These are phyloP conservation scores for Condylostylus longicornis DNA, from an alignment of 1,140 invertebrate species.

Conservation along the genomic window DNA sequence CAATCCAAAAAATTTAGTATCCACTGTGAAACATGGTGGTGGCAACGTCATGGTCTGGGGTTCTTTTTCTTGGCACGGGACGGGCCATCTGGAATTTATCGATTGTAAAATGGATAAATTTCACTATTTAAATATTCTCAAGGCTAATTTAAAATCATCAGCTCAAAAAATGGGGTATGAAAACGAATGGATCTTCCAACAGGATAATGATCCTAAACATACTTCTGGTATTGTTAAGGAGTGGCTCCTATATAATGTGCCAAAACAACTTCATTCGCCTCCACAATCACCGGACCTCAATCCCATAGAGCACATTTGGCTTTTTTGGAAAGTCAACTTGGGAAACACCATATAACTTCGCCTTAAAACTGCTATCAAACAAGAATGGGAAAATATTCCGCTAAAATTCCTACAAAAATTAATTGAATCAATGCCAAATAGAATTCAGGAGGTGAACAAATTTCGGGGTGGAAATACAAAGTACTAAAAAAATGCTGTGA, in stretches of 20 bases:
- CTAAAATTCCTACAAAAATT: slow-evolving; percentile 7
- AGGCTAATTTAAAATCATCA: slow-evolving; percentile 10
- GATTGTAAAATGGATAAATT: slow-evolving; percentile 11
- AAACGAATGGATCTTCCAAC: slow-evolving; percentile 4
- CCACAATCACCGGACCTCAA: slow-evolving; percentile 17
- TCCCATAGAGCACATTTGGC: slow-evolving; percentile 13
- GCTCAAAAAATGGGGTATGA: slow-evolving; percentile 9
- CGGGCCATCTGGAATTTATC: slow-evolving; percentile 15
- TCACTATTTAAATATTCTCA: slow-evolving; percentile 11
- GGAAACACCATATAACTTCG: slow-evolving; percentile 2
- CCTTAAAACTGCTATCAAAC: slow-evolving; percentile 7
- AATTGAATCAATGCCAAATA: slow-evolving; percentile 6
- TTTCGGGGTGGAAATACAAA: too few species aligned
- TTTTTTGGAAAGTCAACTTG: slow-evolving; percentile 11
- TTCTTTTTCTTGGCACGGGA: slow-evolving; percentile 13
- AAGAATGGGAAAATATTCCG: slow-evolving; percentile 13
- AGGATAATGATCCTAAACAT: slow-evolving; percentile 17
- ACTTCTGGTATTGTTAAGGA: slow-evolving; percentile 11
- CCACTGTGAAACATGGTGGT: slow-evolving; percentile 29
- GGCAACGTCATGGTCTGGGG: slow-evolving; percentile 27
- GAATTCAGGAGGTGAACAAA: slow-evolving; percentile 11
- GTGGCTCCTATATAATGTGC: slow-evolving; percentile 12
- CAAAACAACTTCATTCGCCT: slow-evolving; percentile 13
- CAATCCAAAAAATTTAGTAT: slow-evolving; percentile 9
- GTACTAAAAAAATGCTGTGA: too few species aligned